Percentiles rank a stretch among this genome's conserved stretches.
Evolutionary conservation across 2,113 vertebrate genomes (phyloP).

Genomic region (Centropristis striata): DNA sequence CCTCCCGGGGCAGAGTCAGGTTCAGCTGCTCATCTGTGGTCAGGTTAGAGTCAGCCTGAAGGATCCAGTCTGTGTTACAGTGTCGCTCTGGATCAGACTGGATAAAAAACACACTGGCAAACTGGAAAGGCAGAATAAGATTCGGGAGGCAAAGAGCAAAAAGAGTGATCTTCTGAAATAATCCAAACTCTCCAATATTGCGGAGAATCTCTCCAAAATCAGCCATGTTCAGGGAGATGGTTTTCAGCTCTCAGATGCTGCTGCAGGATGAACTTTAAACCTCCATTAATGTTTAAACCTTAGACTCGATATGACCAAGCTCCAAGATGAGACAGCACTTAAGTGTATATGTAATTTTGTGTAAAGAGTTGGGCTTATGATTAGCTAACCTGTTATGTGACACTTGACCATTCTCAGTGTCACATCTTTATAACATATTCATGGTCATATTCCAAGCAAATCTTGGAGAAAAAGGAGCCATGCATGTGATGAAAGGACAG

Average conservation of each 20-base stretch:
- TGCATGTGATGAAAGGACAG: too few relatives aligned
- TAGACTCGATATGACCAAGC: not conserved
- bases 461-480: too few relatives aligned
- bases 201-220: slow-evolving; percentile 85
- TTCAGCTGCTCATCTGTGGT: slow-evolving; percentile 82
- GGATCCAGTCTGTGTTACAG: slow-evolving; percentile 83
- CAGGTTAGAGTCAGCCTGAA: slow-evolving; percentile 75
- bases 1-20: slow-evolving; percentile 80
- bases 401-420: not conserved
- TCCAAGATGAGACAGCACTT: slow-evolving; percentile 25
- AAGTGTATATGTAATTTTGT: not conserved
- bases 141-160: slow-evolving; percentile 78
- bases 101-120: slow-evolving; percentile 87
- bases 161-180: slow-evolving; percentile 86
- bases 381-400: not conserved
- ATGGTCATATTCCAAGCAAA: too few relatives aligned
- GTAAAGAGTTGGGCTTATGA: not conserved
- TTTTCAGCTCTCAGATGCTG: slow-evolving; percentile 15
- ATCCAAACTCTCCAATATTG: slow-evolving; percentile 86
- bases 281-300: slow-evolving; percentile 80
- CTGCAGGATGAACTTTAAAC: slow-evolving; percentile 45
- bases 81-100: slow-evolving; percentile 74
- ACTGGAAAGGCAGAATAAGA: slow-evolving; percentile 77
- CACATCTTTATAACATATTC: not conserved
- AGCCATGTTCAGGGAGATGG: slow-evolving; percentile 69